Evolutionary conservation across 1,140 invertebrate genomes (phyloP).

Genomic region (Caenorhabditis tropicalis): DNA sequence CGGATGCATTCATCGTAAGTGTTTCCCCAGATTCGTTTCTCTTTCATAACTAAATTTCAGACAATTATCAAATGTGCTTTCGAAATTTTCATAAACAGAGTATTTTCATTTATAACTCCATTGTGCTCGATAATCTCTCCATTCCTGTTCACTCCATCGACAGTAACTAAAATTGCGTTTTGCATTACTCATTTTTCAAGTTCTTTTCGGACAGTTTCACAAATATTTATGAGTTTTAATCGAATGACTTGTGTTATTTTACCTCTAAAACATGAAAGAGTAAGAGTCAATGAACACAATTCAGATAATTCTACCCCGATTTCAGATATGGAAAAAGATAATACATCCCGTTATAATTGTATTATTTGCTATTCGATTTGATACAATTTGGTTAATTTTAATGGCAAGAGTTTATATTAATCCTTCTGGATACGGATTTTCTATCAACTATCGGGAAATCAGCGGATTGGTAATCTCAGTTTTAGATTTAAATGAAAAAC

Average conservation of each 20-base stretch:
- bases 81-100: not conserved
- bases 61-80: not conserved
- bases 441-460: not conserved
- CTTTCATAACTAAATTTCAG: not conserved
- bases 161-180: not conserved
- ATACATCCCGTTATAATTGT: not conserved
- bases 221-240: not conserved
- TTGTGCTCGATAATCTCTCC: not conserved
- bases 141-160: not conserved
- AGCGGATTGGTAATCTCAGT: not conserved
- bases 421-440: not conserved
- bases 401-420: not conserved
- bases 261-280: not conserved
- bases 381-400: not conserved
- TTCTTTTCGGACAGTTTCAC: not conserved
- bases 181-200: not conserved
- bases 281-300: not conserved
- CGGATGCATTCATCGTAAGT: not conserved
- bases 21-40: too few species aligned
- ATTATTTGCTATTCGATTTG: not conserved
- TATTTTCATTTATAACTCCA: not conserved
- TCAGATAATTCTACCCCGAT: too few species aligned
- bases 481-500: not conserved
- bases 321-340: not conserved
- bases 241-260: slow-evolving; percentile 1